Conservation (phyloP, 2,113 vertebrate species). For the Grus americana region DNA sequence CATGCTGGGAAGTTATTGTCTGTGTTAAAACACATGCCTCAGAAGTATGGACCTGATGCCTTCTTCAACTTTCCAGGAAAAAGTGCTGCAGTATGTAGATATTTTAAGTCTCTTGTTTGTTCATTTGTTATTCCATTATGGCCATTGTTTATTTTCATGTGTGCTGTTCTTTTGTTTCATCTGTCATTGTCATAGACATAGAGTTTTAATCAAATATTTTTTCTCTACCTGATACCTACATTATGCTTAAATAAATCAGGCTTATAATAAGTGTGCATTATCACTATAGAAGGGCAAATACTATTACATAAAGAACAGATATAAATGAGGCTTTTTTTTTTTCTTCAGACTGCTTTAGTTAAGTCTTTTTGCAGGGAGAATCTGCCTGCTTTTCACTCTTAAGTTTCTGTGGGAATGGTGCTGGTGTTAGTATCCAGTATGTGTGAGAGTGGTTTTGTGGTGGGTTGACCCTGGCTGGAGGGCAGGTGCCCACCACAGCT, state of each 20-base stretch:
- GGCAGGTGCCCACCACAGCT: background rate
- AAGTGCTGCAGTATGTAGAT: slow-evolving; percentile 91
- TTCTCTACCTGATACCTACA: background rate
- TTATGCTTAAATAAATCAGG: background rate
- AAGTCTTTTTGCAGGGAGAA: background rate
- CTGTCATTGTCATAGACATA: background rate
- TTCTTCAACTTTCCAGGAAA: slow-evolving; percentile 99
- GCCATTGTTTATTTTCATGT: background rate
- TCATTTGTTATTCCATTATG: background rate
- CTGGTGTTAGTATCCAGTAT: background rate
- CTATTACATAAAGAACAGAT: background rate
- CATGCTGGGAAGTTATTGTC: slow-evolving; percentile 95
- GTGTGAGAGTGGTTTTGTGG: background rate
- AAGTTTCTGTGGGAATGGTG: background rate
- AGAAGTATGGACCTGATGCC: slow-evolving; percentile 92
- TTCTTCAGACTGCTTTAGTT: background rate
- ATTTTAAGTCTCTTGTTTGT: background rate
- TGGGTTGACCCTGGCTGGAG: background rate
- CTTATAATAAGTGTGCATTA: background rate
- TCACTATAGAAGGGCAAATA: background rate
- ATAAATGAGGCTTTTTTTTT: background rate
- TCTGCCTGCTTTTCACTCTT: background rate
- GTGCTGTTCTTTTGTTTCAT: background rate
- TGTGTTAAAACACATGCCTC: slow-evolving; percentile 94
- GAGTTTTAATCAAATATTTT: background rate